Base-by-base conservation (phyloP, 2,797 vertebrate species). In the Corythornis leucogaster region DNA sequence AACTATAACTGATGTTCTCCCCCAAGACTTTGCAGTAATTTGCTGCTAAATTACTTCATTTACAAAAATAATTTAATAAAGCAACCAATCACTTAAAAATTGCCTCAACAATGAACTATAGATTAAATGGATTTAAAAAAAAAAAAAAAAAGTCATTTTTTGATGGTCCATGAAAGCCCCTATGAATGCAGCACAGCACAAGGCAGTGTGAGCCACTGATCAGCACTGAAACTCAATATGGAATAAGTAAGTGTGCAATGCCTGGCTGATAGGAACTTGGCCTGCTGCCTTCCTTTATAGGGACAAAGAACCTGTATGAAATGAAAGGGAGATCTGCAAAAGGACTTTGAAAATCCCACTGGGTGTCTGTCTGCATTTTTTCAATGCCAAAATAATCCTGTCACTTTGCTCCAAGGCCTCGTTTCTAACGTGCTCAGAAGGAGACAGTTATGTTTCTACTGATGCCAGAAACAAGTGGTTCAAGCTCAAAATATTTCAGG, bases 261-360 rank as follows among this genome's bases (percentile, higher is more conserved):
- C 21, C 51, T 74, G 85, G 40, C 59, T 84, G 70, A 88, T 9
- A 38, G 55, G 67, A 92, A 50, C 70, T 57, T 91, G 87, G 89
- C 85, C 66, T 59, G 8, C 5, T 55, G 89, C 80, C 67, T 86
- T 74, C 80, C 67, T 86, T 76, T 38, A 43, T 10, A 48, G 50
- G 63, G 77, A 79, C 69, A 79, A 63, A 80, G 40, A 43, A 59
- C 55, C 70, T 50, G 55, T 81, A 73, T 43, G 48, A 89, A 80
- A 87, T n/a, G 28, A 46, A 79, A 92, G 68, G 24, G 70, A 83
- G 80, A 58, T 85, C 66, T 88, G 53, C 67, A 84, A 59, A 91
- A 91, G 12, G 45, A 62, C 80, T 92, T 69, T 70, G 69, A 55
- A 79, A 91, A 79, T 46, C 70, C 74, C 80, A 26, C 69, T 58